Base-by-base conservation (phyloP, 2,888 invertebrate species). In the Lithophane ornitopus region DNA sequence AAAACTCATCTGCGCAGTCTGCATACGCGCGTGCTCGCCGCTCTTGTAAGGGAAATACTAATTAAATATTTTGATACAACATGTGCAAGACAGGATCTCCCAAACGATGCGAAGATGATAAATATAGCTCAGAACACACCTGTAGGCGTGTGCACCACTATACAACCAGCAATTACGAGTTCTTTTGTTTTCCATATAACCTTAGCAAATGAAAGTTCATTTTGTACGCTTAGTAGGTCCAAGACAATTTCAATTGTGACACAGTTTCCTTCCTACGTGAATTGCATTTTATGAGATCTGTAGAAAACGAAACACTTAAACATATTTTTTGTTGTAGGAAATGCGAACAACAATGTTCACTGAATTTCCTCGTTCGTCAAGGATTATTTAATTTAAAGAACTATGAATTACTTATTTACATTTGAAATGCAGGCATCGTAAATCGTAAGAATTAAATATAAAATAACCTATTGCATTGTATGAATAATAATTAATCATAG, bases 401-500 rank as follows among this genome's bases (percentile, higher is more conserved):
- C 63, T 68, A 58, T 66, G 26, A 77, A 74, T 39, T 74, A 49
- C 44, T 70, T 67, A 59, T 71, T 79, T 82, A 73, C 80, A 84
- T 76, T 85, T 81, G 44, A 73, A 85, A 89, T 88, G 83, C 86
- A 81, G 84, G 85, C 86, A 88, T 85, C 85, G 89, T 90, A 89
- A 89, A 82, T 70, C 46, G 46, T 34, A 65, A 86, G 89, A 90
- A 91, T 91, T 89, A 89, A 89, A 89, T 91, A 90, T 87, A 81
- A 92, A 92, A 92, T 91, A 91, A 89, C 87, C 88, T 88, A 92
- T 90, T 81, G 88, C 90, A 89, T 89, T 84, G 89, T 91, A 91
- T 92, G 92, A 92, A 94, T 94, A 93, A 92, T 93, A 92, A 94
- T 90, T 93, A 92, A 94, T 90, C 90, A 89, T 89, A 91, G 90